These are phyloP conservation scores for Corythornis madagascariensis DNA, from an alignment of 2,113 vertebrate genomes.

Conservation along the genomic window DNA sequence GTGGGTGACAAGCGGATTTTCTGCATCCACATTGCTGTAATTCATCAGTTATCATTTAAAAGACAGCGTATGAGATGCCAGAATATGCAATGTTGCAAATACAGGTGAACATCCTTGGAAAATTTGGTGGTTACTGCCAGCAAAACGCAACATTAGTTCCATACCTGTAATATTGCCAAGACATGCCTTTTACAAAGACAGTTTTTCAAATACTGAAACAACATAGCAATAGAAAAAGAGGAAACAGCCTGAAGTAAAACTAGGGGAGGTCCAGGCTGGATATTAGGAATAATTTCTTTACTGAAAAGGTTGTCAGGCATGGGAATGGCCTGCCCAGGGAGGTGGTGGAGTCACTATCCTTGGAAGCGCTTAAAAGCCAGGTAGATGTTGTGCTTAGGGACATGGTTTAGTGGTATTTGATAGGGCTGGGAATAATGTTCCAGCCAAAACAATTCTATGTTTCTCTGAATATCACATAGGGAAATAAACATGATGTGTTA, in stretches of 20 bases:
- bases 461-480: neutral
- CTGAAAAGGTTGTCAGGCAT: too few species aligned
- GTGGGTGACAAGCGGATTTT: neutral
- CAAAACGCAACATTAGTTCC: neutral
- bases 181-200: neutral
- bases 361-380: too few species aligned
- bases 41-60: neutral
- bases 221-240: too few species aligned
- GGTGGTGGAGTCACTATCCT: too few species aligned
- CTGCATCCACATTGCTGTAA: neutral
- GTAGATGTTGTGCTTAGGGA: too few species aligned
- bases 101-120: neutral
- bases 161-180: neutral
- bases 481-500: neutral
- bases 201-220: neutral
- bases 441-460: too few species aligned
- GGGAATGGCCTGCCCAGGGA: too few species aligned
- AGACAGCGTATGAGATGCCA: neutral
- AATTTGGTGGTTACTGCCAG: neutral
- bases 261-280: too few species aligned
- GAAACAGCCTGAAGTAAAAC: too few species aligned
- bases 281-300: too few species aligned
- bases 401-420: too few species aligned
- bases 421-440: too few species aligned
- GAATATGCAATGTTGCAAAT: neutral